Evolutionary conservation across 2,888 invertebrate species (phyloP), one percentile per base, ranked within the genome.

Genomic region (Tenthredo notha): DNA sequence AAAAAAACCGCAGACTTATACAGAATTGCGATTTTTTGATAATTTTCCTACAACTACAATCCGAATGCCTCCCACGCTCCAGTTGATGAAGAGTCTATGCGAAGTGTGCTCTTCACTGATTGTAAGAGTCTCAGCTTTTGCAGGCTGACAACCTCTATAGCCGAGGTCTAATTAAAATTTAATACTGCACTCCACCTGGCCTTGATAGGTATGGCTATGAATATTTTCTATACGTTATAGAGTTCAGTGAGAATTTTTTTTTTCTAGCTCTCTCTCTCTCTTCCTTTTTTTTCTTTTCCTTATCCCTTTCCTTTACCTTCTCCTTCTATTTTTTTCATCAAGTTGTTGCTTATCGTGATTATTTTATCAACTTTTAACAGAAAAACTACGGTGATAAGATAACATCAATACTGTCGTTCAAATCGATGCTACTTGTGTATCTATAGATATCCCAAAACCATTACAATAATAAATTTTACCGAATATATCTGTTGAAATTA

Each of bases 61-160:
- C n/a, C 40, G 6, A 40, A 72, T 40, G 37, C 40, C 72, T 40
- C 21, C 72, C 72, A 72, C 40, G 72, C 72, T 72, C 37, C 72
- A 72, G 72, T 43, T 72, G 10, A n/a, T 72, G n/a, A 33, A 47
- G 25, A 75, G 75, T 12, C 43, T n/a, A 18, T 25, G 47, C 47
- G 21, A 54, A 77, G 50, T 77, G 54, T 21, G 77, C 54, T 74
- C 70, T 70, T 40, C 21, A 15, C 40, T 47, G 54, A 54, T 50
- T 15, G 25, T 54, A 18, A 50, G 77, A 54, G 77, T 50, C 54
- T 77, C 40, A 54, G 2, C 7, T 54, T 33, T 77, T n/a, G 25
- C 37, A 37, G 37, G 18, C 67, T 21, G 67, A 67, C 25, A 67
- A 37, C 43, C 72, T 74, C 72, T 29, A 74, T 29, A 74, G 40